These are phyloP conservation scores for Phaonia tiefii DNA, from an alignment of 2,888 invertebrate genomes.

Conservation along the genomic window DNA sequence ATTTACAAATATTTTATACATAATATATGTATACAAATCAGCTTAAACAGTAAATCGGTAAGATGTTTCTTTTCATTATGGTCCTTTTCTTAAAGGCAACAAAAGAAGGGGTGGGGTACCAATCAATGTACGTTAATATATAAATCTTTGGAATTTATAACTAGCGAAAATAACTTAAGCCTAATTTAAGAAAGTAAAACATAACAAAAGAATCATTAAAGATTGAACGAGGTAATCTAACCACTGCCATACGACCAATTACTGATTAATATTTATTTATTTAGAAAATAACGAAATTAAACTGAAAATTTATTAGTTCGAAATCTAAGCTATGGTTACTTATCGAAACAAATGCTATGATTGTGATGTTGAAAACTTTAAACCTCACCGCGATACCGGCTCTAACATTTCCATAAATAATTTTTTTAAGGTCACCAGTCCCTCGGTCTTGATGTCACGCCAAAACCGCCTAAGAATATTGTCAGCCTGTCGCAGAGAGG, in stretches of 20 bases:
- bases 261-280: constrained; percentile 21
- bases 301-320: constrained; percentile 39
- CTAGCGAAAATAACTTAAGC: constrained; percentile 47
- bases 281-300: not conserved
- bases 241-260: constrained; percentile 48
- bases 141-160: constrained; percentile 60
- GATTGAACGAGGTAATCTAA: constrained; percentile 60
- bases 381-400: constrained; percentile 76
- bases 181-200: not conserved
- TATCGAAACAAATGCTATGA: constrained; percentile 58
- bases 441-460: constrained; percentile 92
- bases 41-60: constrained; percentile 26
- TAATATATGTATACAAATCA: constrained; percentile 57
- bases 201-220: constrained; percentile 57
- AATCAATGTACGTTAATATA: constrained; percentile 31
- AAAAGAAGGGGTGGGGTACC: constrained; percentile 46
- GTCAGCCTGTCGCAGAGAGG: constrained; percentile 94
- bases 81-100: constrained; percentile 50
- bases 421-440: constrained; percentile 96
- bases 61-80: constrained; percentile 19
- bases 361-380: constrained; percentile 50
- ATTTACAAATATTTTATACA: constrained; percentile 63
- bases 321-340: constrained; percentile 33
- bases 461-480: constrained; percentile 94
- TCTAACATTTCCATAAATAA: constrained; percentile 98